A percentile compares a stretch with the other conserved stretches of the same genome.
These are phyloP conservation scores for Helicolenus hilgendorfi DNA, from an alignment of 2,797 vertebrate genomes.

Conservation along the genomic window DNA sequence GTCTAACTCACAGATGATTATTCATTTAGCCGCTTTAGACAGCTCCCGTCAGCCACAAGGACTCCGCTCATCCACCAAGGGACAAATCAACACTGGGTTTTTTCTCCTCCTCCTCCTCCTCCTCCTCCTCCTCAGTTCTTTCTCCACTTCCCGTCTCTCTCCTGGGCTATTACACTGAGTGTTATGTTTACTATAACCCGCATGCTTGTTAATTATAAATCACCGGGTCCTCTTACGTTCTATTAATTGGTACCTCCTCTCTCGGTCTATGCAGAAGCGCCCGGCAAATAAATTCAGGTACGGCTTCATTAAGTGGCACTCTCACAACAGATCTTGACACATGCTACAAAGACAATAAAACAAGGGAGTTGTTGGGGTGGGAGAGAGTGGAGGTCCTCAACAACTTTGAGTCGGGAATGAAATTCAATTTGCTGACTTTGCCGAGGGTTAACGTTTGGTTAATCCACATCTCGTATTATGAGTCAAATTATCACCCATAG, in stretches of 20 bases:
- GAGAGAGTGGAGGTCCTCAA: slow-evolving; percentile 17
- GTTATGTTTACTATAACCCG: slow-evolving; percentile 90
- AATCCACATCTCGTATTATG: not conserved
- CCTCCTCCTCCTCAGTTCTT: slow-evolving; percentile 72
- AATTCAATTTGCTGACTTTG: not conserved
- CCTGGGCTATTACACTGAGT: slow-evolving; percentile 83
- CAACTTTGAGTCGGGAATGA: slow-evolving; percentile 51
- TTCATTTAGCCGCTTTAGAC: slow-evolving; percentile 95
- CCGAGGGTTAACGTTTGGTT: not conserved
- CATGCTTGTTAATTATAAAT: slow-evolving; percentile 99
- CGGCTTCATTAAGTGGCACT: slow-evolving; percentile 84
- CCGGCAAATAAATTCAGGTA: slow-evolving; percentile 82
- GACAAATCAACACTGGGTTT: slow-evolving; percentile 79
- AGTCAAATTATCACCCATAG: slow-evolving; percentile 3
- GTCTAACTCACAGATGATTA: slow-evolving; percentile 98
- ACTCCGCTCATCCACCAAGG: slow-evolving; percentile 81
- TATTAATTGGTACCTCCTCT: slow-evolving; percentile 98
- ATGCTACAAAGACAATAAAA: slow-evolving; percentile 72
- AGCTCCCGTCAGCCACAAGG: slow-evolving; percentile 84
- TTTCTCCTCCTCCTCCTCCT: slow-evolving; percentile 55
- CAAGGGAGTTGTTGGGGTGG: slow-evolving; percentile 10
- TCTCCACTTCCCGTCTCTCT: slow-evolving; percentile 80
- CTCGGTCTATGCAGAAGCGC: slow-evolving; percentile 47
- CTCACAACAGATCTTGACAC: slow-evolving; percentile 81
- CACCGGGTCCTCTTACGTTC: slow-evolving; percentile 94